Evolutionary conservation across 2,888 invertebrate genomes (phyloP), one percentile per base, ranked within the genome.

Genomic region (Acanthosoma haemorrhoidale): DNA sequence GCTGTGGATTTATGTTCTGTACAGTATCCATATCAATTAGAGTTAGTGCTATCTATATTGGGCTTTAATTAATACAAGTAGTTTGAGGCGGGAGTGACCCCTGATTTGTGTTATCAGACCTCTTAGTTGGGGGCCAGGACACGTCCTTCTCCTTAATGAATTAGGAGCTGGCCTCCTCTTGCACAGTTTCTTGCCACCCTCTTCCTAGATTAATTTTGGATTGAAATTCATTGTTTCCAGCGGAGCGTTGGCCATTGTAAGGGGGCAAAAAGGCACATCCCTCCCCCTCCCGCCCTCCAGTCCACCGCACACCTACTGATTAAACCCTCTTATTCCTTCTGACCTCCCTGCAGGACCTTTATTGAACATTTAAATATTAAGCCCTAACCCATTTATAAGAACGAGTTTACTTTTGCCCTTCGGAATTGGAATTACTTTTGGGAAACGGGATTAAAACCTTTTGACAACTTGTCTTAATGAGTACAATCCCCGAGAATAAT

Each of bases 151-250:
- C 32, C 34, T 34, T 59, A 31, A 32, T 59, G 32, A 36, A 61
- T 61, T 61, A 61, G 61, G 4, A 21, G 18, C n/a, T 13, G 34
- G 34, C 21, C 34, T 36, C 21, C 21, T 61, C 36, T 36, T 61
- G 32, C 60, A 2, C 60, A 16, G 11, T 3, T 13, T 18, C 34
- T 15, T 4, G 21, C 43, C 4, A n/a, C 16, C 34, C 57, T 34
- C 36, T 36, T 51, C 38, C 36, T 39, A 72, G 72, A 72, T 76
- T 76, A 76, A 76, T 76, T 74, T 73, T 69, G 73, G 73, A 75
- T 75, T 76, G 75, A 75, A 75, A 76, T 76, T 76, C 75, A 75
- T 74, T 71, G 74, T 75, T 72, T 36, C 67, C 70, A 69, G 68
- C 66, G 58, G 60, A 32, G 39, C 58, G 39, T 38, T 32, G 51